Base-by-base conservation (phyloP, 2,888 invertebrate genomes). In the Sinhomidia bicolor region DNA sequence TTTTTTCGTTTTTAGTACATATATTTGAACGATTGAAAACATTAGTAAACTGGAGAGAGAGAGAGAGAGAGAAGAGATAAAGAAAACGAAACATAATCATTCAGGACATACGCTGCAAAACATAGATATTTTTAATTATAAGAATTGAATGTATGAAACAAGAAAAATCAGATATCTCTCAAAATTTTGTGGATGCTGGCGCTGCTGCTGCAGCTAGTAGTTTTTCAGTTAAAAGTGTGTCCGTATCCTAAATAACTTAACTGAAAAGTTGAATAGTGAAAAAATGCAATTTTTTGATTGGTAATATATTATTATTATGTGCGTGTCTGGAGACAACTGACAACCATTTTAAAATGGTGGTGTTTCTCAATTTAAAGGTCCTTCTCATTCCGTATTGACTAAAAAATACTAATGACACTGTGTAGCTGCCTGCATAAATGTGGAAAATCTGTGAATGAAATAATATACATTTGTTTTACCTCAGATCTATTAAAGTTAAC, bases 101-200 rank as follows among this genome's bases (percentile, higher is more conserved):
- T 76, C 76, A 76, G n/a, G 76, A 54, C 26, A 76, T n/a, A 76
- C 29, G 17, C 54, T 51, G 76, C 76, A 76, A 76, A 76, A 76
- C 29, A 71, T 44, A 68, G 47, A 57, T 57, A 57, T 60, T 54
- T 32, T 44, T 17, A 3, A 71, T 44, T 12, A 47, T 23, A 3
- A 74, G 47, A 76, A n/a, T 76, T 51, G 5, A 74, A 47, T 47
- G 7, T 36, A 76, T 76, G 51, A 79, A 60, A 79, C 20, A 79
- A 82, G 32, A 82, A 23, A 82, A 82, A 71, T 44, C 41, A 71
- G 51, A 54, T 71, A 83, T 83, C 68, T 83, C 83, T 83, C 83
- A 54, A 51, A 71, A 71, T 83, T 71, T 71, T 71, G 54, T 71
- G 47, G 83, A 32, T 71, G 71, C 83, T 71, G 47, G 51, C 47